Evolutionary conservation across 2,888 invertebrate species (phyloP), one percentile per base, ranked within the genome.

Genomic region (Phyllotreta cruciferae): DNA sequence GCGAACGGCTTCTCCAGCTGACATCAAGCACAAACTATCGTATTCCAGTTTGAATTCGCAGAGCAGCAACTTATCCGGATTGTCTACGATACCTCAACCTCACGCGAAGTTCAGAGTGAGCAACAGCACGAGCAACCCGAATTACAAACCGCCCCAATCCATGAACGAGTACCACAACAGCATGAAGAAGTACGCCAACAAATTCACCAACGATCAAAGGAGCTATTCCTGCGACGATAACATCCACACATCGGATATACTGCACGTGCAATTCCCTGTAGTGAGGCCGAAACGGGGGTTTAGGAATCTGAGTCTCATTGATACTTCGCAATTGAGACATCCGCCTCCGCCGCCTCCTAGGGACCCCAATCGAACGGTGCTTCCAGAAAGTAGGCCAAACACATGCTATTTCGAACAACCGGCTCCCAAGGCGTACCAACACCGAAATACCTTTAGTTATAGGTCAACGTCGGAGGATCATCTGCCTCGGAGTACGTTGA

Each of bases 311-410:
- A 77, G 75, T 66, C 66, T 78, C 34, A 72, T 77, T 8, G 79
- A 79, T 50, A 47, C 71, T n/a, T 61, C 70, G 36, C 69, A 71
- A 50, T 55, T 64, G 10, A 72, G 73, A 42, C 73, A 73, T 38
- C 76, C 86, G 39, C 93, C 93, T 0, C 92, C 90, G 3, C 92
- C 92, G 35, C 92, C 93, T 0, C 92, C 92, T n/a, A 83, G 90
- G 71, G 91, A 90, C 79, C 91, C 89, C 73, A 84, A 88, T 63
- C 84, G 87, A 78, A 82, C 86, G 10, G 80, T 84, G 13, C 83
- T 84, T 37, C 83, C 83, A 70, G 74, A 82, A 76, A 67, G 71
- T 73, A 80, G 86, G 57, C 87, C 86, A 0, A 75, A 63, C 44
- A 75, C 85, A 0, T 85, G 83, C 64, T 85, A 85, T 41, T 85